These are phyloP conservation scores for Gallirallus australis DNA, from an alignment of 2,797 vertebrate species.

Conservation along the genomic window DNA sequence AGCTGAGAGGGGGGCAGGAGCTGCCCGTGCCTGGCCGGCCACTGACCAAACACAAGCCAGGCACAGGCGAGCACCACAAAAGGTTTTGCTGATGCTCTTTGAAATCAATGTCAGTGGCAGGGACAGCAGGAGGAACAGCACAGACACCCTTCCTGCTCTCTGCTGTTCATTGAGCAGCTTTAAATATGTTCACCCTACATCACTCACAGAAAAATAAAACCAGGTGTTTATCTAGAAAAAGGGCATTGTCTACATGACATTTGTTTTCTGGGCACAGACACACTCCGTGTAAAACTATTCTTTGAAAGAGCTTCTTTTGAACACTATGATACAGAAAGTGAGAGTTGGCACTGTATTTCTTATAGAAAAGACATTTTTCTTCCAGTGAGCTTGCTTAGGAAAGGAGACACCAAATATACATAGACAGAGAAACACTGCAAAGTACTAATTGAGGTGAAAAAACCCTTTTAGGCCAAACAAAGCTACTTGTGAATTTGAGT, in stretches of 20 bases:
- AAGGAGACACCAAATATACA: neutral
- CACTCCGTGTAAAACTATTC: neutral
- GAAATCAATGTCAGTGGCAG: neutral
- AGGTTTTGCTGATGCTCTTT: neutral
- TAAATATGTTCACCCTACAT: neutral
- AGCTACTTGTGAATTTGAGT: neutral
- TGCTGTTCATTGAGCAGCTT: neutral
- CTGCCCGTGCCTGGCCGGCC: accelerated
- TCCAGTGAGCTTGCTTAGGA: neutral
- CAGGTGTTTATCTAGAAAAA: neutral
- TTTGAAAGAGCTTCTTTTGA: neutral
- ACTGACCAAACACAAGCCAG: accelerated
- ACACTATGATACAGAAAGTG: neutral
- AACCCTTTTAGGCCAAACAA: neutral
- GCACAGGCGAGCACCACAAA: neutral
- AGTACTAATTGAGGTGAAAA: neutral
- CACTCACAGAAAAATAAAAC: neutral
- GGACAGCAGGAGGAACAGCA: neutral
- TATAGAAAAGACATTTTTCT: neutral
- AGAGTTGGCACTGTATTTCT: neutral
- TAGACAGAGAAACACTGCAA: neutral
- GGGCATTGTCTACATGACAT: neutral
- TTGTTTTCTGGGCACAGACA: neutral
- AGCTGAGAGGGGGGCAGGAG: neutral
- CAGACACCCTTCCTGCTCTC: neutral